Percentiles rank a stretch among this genome's conserved stretches.
phyloP scores from a whole-genome alignment of 1,140 invertebrate genomes.

The Drosophila trapezifrons region DNA sequence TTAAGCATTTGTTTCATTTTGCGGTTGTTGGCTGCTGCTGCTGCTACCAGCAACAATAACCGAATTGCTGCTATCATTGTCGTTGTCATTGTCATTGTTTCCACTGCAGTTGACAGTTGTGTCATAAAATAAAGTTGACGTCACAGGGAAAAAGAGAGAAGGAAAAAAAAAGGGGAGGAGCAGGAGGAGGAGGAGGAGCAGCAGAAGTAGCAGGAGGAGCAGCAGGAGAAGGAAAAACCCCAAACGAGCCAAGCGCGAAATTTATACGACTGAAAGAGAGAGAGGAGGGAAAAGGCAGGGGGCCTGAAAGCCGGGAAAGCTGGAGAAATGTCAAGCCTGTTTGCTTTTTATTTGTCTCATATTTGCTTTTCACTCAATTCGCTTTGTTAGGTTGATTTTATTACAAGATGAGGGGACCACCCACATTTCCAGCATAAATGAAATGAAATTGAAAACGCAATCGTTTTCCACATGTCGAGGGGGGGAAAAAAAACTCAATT shows the following conservation, averaged over 20 bases:
- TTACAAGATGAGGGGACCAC: conserved; percentile 50
- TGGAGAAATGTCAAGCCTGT: conserved; percentile 51
- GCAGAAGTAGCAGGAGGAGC: background rate
- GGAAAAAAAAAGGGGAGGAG: background rate
- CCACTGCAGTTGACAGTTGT: conserved; percentile 67
- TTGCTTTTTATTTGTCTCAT: conserved; percentile 81
- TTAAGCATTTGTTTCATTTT: conserved; percentile 27
- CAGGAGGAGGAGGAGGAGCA: background rate
- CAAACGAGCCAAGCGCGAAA: conserved; percentile 58
- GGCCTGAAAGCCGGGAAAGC: conserved; percentile 47
- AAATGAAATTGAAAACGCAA: conserved; percentile 82
- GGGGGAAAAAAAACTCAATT: conserved; percentile 29
- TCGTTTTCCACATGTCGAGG: conserved; percentile 67
- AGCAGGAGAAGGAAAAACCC: conserved; percentile 16
- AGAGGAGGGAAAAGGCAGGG: background rate
- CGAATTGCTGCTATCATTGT: conserved; percentile 55
- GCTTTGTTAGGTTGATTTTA: conserved; percentile 80
- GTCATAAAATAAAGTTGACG: conserved; percentile 71
- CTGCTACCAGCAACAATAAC: conserved; percentile 44
- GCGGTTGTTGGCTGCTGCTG: conserved; percentile 32
- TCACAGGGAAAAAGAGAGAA: conserved; percentile 28
- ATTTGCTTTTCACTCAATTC: conserved; percentile 80
- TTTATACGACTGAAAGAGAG: conserved; percentile 32
- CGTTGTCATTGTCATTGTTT: conserved; percentile 49
- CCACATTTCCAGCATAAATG: conserved; percentile 45